phyloP scores from a whole-genome alignment of 1,140 invertebrate species.

The Venustaconcha ellipsiformis region DNA sequence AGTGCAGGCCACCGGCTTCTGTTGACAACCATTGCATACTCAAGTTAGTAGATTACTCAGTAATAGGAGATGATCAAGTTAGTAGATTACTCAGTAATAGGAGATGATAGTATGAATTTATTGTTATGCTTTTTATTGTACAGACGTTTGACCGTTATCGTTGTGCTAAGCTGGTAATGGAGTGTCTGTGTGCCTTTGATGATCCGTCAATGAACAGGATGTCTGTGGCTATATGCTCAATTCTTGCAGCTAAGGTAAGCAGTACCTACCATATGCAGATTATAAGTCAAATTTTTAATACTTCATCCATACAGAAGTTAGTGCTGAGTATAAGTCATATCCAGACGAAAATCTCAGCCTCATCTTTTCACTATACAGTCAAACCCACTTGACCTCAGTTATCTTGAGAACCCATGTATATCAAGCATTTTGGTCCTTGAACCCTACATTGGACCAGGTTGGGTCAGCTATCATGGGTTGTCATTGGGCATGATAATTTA shows the following conservation, averaged over 20 bases:
- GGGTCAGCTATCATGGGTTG: too few relatives aligned
- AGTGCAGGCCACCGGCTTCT: too few relatives aligned
- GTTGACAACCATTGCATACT: neutral
- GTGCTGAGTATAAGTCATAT: too few relatives aligned
- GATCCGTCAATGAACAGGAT: slow-evolving; percentile 83
- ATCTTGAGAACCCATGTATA: too few relatives aligned
- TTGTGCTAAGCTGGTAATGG: slow-evolving; percentile 82
- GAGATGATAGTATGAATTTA: neutral
- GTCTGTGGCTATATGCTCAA: slow-evolving; percentile 87
- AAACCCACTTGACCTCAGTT: too few relatives aligned
- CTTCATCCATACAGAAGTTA: too few relatives aligned
- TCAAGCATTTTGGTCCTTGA: too few relatives aligned
- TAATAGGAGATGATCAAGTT: neutral
- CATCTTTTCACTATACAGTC: too few relatives aligned
- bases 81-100: neutral
- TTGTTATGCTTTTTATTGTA: slow-evolving; percentile 23
- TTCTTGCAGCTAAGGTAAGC: slow-evolving; percentile 73
- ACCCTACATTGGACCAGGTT: too few relatives aligned
- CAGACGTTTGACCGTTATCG: slow-evolving; percentile 79
- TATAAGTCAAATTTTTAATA: too few relatives aligned
- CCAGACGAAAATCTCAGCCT: too few relatives aligned
- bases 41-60: neutral
- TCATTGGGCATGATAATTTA: too few relatives aligned
- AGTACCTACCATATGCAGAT: neutral
- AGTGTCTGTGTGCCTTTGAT: slow-evolving; percentile 80